phyloP scores from a whole-genome alignment of 2,797 vertebrate genomes.

The Discoglossus pictus region DNA sequence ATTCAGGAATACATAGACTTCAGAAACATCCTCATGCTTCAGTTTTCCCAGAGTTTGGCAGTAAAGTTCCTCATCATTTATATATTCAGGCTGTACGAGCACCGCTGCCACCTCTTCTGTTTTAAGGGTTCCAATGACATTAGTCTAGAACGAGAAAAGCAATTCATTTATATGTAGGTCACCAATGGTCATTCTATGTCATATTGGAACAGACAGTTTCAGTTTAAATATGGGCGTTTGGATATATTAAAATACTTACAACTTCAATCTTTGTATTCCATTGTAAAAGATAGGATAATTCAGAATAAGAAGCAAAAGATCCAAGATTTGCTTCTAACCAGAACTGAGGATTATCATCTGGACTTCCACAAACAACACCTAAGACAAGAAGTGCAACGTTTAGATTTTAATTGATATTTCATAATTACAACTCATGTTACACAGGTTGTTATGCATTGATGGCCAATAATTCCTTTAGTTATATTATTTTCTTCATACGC shows the following conservation, averaged over 20 bases:
- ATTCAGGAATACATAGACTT: constrained; percentile 43
- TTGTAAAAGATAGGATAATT: constrained; percentile 3
- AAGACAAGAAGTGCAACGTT: too few relatives aligned
- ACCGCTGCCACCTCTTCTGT: constrained; percentile 50
- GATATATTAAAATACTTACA: constrained; percentile 41
- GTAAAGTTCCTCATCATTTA: constrained; percentile 48
- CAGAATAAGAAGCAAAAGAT: constrained; percentile 42
- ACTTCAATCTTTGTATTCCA: constrained; percentile 40
- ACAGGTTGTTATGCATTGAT: too few relatives aligned
- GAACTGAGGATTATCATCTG: constrained; percentile 16
- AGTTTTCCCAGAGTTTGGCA: constrained; percentile 52
- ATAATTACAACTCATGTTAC: too few relatives aligned
- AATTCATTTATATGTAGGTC: too few relatives aligned
- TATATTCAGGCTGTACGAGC: constrained; percentile 18
- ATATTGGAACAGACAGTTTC: too few relatives aligned
- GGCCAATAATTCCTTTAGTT: too few relatives aligned
- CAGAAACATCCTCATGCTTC: constrained; percentile 12
- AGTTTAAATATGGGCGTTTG: too few relatives aligned
- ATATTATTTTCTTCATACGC: too few relatives aligned
- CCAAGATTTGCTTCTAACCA: constrained; percentile 54
- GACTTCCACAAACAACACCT: constrained; percentile 43
- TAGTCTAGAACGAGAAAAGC: constrained; percentile 37
- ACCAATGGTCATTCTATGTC: too few relatives aligned
- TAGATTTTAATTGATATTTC: too few relatives aligned
- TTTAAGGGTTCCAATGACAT: constrained; percentile 41